phyloP scores from a whole-genome alignment of 2,888 invertebrate genomes.

The Tanypteryx hageni region DNA sequence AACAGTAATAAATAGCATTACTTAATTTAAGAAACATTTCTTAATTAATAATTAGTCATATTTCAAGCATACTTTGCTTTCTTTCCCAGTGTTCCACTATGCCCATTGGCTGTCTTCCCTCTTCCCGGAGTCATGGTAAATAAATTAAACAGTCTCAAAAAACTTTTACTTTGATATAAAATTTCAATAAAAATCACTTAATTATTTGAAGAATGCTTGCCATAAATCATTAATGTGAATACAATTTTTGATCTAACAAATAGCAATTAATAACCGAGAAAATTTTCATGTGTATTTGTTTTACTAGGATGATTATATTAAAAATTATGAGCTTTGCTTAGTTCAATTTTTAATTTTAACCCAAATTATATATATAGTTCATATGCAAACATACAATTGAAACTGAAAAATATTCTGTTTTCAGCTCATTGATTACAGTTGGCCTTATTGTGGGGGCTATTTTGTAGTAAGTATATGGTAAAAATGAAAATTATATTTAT shows the following conservation, averaged over 20 bases:
- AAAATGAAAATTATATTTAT: not conserved
- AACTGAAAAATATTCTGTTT: constrained; percentile 59
- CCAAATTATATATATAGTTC: not conserved
- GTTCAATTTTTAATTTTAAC: not conserved
- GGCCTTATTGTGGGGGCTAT: constrained; percentile 69
- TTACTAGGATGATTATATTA: not conserved
- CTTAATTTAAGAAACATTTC: not conserved
- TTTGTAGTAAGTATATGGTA: constrained; percentile 68
- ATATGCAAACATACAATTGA: not conserved
- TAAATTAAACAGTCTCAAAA: not conserved
- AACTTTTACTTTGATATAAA: not conserved
- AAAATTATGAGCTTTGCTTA: not conserved
- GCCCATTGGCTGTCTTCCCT: constrained; percentile 68
- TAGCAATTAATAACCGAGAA: not conserved
- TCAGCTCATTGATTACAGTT: constrained; percentile 69
- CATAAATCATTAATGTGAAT: too few species aligned
- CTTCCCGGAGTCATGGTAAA: constrained; percentile 69
- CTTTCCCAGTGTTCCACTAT: constrained; percentile 69
- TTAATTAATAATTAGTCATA: not conserved
- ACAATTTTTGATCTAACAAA: not conserved
- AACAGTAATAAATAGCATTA: too few species aligned
- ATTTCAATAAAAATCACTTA: not conserved
- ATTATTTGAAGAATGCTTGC: too few species aligned
- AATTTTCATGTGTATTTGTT: not conserved
- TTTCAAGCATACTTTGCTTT: not conserved